Evolutionary conservation across 2,113 vertebrate genomes (phyloP).

Genomic region (Clarias magur): DNA sequence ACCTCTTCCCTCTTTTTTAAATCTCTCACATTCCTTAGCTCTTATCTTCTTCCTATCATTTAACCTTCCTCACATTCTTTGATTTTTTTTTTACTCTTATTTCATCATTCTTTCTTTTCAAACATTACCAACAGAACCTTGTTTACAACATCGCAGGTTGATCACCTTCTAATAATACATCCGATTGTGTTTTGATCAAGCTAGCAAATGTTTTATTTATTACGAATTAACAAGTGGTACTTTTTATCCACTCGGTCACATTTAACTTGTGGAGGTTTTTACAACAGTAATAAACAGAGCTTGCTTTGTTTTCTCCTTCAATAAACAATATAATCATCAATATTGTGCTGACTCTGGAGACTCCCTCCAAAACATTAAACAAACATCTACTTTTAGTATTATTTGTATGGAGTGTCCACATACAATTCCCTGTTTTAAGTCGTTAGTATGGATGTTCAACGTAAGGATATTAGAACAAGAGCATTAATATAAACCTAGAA

Average conservation of each 20-base stretch:
- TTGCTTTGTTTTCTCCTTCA: neutral
- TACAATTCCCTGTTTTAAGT: neutral
- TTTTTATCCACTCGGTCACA: neutral
- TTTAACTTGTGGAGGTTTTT: neutral
- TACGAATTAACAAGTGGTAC: neutral
- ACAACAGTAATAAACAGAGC: neutral
- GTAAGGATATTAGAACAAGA: neutral
- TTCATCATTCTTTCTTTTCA: neutral
- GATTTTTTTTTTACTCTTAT: neutral
- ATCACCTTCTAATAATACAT: neutral
- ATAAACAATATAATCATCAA: neutral
- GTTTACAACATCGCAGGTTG: neutral
- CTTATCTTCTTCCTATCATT: neutral
- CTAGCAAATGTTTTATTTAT: neutral
- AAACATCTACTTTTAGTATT: neutral
- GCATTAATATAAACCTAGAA: neutral
- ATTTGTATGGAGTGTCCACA: neutral
- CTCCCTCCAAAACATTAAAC: neutral
- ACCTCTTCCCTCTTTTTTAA: neutral
- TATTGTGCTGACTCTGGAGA: neutral
- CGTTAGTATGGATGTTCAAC: neutral
- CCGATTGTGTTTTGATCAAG: neutral
- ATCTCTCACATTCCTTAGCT: neutral
- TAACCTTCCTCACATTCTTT: neutral
- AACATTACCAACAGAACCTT: neutral